A percentile compares a stretch with the other conserved stretches of the same genome.
These are phyloP conservation scores for Dryobates pubescens DNA, from an alignment of 2,797 vertebrate genomes.

Conservation along the genomic window DNA sequence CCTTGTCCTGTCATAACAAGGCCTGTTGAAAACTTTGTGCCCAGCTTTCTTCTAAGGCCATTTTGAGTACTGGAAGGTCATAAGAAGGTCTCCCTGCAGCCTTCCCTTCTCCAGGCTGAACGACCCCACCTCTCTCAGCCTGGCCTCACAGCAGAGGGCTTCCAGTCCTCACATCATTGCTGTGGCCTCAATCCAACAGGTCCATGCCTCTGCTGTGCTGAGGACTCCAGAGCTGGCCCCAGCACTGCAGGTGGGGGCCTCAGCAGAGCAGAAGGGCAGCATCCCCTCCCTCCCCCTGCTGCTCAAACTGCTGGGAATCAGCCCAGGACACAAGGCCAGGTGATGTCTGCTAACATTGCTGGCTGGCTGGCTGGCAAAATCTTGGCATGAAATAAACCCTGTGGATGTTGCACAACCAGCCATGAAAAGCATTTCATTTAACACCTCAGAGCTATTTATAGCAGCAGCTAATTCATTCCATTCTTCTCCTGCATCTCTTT, in stretches of 20 bases:
- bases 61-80: neutral
- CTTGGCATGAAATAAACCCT: neutral
- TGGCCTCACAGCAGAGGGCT: neutral
- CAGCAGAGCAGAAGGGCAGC: neutral
- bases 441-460: slow-evolving; percentile 14
- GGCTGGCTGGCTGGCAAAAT: neutral
- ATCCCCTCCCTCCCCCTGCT: neutral
- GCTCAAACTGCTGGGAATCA: neutral
- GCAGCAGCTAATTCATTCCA: neutral
- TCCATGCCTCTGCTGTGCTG: no score
- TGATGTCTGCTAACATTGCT: neutral
- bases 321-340: neutral
- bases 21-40: neutral
- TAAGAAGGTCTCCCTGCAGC: neutral
- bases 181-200: no score
- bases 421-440: neutral
- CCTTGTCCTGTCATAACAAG: neutral
- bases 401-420: neutral
- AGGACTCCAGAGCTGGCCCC: neutral
- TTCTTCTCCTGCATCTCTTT: neutral
- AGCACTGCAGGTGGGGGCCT: neutral
- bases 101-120: neutral
- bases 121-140: neutral
- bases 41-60: neutral
- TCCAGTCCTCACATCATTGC: no score